Conservation (phyloP, 2,113 vertebrate species). For the human region GRCh38 chr2:16520501-16521000, state of each 20-base stretch:
- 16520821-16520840: not conserved
- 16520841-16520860: not conserved
- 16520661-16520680: not conserved
- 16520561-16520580: not conserved
- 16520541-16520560: not conserved
- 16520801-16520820: not conserved
- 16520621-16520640: not conserved
- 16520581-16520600: not conserved
- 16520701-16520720: not conserved
- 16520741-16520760: not conserved
- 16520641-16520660: not conserved
- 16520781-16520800: not conserved
- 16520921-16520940: fast-evolving
- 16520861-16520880: not conserved
- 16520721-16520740: not conserved
- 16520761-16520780: not conserved
- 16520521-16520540: not conserved
- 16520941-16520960: not conserved
- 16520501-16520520: not conserved
- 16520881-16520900: not conserved
- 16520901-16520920: not conserved
- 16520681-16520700: not conserved
- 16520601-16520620: not conserved
- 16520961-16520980: not conserved
- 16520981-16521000: not conserved